Conservation (phyloP, 2,888 invertebrate genomes). For the Drosophila kanekoi region DNA sequence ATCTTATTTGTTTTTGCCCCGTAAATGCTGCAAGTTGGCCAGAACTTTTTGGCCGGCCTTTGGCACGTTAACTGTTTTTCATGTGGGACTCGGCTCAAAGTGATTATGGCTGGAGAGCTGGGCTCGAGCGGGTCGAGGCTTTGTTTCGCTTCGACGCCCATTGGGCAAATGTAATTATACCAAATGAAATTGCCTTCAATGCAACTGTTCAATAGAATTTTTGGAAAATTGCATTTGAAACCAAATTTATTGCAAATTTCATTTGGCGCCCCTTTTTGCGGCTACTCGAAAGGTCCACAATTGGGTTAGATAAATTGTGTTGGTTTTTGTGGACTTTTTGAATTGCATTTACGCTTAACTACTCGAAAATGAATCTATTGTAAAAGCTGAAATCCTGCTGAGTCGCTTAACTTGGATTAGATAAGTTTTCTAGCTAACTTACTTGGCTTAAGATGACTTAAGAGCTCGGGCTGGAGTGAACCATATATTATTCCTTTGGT, state of each 20-base stretch:
- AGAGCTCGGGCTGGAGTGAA: no score
- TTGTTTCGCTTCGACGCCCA: no score
- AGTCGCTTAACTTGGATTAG: no score
- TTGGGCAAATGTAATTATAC: slow-evolving; percentile 53
- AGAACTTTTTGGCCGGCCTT: slow-evolving; percentile 21
- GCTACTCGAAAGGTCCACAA: slow-evolving; percentile 2
- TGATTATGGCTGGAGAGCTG: no score
- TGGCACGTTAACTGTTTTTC: slow-evolving; percentile 43
- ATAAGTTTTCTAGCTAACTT: no score
- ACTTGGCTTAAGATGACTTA: no score
- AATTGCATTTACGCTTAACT: slow-evolving; percentile 8
- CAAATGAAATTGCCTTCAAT: slow-evolving; percentile 39
- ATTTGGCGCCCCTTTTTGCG: slow-evolving; percentile 1
- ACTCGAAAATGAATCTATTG: neutral
- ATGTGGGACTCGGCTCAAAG: no score
- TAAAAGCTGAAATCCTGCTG: neutral
- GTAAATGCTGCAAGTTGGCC: slow-evolving; percentile 7
- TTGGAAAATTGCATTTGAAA: slow-evolving; percentile 43
- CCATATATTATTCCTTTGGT: no score
- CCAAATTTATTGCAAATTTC: slow-evolving; percentile 49
- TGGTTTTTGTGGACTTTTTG: neutral
- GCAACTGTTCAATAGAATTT: slow-evolving; percentile 38
- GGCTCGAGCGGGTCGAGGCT: no score
- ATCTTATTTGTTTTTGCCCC: slow-evolving; percentile 14
- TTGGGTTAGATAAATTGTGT: neutral